Conservation (phyloP, 2,113 vertebrate species). For the Eulacestoma nigropectus region DNA sequence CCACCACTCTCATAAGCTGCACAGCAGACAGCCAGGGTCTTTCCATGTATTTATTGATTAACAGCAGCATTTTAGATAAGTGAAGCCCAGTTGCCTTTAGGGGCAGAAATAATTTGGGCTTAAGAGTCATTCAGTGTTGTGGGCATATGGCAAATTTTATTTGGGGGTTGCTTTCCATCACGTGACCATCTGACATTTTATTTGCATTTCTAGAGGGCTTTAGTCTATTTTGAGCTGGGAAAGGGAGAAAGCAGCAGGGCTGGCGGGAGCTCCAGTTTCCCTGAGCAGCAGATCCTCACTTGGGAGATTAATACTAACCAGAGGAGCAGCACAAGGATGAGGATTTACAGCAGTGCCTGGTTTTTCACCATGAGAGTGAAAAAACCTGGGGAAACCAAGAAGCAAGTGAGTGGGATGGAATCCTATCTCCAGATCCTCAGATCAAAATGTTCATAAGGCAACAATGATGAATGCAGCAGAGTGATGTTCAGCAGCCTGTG, state of each 20-base stretch:
- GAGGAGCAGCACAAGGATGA: not conserved
- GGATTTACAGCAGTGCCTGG: not conserved
- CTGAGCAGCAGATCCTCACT: rapidly evolving
- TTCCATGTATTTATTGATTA: not conserved
- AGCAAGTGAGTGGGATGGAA: not conserved
- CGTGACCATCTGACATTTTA: not conserved
- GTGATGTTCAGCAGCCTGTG: not conserved
- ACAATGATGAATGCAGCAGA: not conserved
- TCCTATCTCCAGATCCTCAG: not conserved
- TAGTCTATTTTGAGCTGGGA: not conserved
- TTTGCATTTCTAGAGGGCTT: not conserved
- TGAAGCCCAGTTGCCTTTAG: not conserved
- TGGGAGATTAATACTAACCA: not conserved
- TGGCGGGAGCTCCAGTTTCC: not conserved
- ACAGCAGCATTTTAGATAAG: not conserved
- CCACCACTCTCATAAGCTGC: not conserved
- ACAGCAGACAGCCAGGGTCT: not conserved
- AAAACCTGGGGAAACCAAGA: not conserved
- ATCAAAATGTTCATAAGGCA: not conserved
- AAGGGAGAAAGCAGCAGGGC: not conserved
- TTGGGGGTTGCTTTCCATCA: not conserved
- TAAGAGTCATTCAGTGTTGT: not conserved
- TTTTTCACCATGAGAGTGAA: not conserved
- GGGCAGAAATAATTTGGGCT: not conserved
- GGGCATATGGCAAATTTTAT: not conserved